Percentiles rank a stretch among this genome's conserved stretches.
Evolutionary conservation across 30 jellyfish, hydroid and myxozoan species (phyloP).

Genomic region (Sanderia malayensis): DNA sequence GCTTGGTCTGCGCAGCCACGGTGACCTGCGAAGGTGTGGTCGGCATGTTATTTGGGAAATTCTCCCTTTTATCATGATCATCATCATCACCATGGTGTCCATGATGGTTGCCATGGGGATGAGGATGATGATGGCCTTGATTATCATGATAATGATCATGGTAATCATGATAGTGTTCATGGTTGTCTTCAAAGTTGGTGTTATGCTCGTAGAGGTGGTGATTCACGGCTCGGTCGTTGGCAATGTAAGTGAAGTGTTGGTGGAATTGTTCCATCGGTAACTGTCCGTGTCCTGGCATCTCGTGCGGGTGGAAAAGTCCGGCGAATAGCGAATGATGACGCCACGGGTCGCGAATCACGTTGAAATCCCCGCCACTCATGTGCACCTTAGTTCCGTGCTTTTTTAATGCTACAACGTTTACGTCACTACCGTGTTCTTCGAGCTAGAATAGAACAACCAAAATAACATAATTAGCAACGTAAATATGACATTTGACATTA

Average conservation of each 20-base stretch:
- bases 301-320: constrained; percentile 86
- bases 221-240: constrained; percentile 74
- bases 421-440: constrained; percentile 91
- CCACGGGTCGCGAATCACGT: constrained; percentile 96
- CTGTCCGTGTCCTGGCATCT: constrained; percentile 65
- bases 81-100: constrained; percentile 68
- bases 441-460: constrained; percentile 50
- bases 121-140: constrained; percentile 60
- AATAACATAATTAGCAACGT: too few relatives aligned
- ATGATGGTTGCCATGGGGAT: constrained; percentile 36
- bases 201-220: constrained; percentile 63
- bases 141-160: constrained; percentile 53
- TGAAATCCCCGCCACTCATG: constrained; percentile 95
- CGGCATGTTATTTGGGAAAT: neutral
- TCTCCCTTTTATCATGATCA: constrained; percentile 48
- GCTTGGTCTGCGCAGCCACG: constrained; percentile 44
- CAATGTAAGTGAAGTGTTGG: constrained; percentile 88
- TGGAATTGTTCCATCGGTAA: constrained; percentile 82
- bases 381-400: constrained; percentile 83
- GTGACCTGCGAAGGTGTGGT: constrained; percentile 20
- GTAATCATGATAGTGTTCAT: constrained; percentile 61
- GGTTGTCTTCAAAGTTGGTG: constrained; percentile 55
- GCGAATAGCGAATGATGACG: constrained; percentile 90
- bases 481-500: too few relatives aligned
- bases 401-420: constrained; percentile 66